Percentiles rank a stretch among this genome's conserved stretches.
These are phyloP conservation scores for Knipowitschia caucasica DNA, from an alignment of 2,797 vertebrate genomes.

Conservation along the genomic window DNA sequence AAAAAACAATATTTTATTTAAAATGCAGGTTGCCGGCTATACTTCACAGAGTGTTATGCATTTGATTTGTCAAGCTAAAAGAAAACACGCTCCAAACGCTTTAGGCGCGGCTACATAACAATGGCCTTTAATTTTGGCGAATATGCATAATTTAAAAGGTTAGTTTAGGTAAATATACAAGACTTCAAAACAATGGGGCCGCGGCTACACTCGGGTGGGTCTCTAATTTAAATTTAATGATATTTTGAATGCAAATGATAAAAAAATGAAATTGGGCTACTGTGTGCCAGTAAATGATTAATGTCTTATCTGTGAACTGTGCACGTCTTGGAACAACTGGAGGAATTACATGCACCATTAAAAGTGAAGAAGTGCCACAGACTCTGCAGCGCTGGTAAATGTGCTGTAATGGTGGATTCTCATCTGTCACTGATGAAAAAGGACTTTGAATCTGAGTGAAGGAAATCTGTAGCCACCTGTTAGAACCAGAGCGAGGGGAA, in stretches of 20 bases:
- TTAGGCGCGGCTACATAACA: background rate
- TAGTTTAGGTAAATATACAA: slow-evolving; percentile 32
- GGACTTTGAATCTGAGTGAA: too few relatives aligned
- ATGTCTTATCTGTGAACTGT: slow-evolving; percentile 52
- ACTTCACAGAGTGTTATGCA: background rate
- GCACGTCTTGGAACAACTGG: slow-evolving; percentile 48
- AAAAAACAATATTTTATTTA: too few relatives aligned
- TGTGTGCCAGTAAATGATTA: slow-evolving; percentile 59
- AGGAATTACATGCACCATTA: slow-evolving; percentile 54
- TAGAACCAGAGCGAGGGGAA: too few relatives aligned
- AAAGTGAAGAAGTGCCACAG: slow-evolving; percentile 22
- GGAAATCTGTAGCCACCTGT: too few relatives aligned
- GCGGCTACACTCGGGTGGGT: slow-evolving; percentile 44
- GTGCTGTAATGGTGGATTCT: background rate
- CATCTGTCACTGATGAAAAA: too few relatives aligned
- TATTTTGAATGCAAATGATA: slow-evolving; percentile 61
- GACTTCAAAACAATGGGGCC: slow-evolving; percentile 33
- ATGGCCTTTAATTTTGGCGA: slow-evolving; percentile 12
- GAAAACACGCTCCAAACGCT: background rate
- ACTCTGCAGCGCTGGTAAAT: background rate
- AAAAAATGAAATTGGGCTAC: slow-evolving; percentile 60
- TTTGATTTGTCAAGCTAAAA: slow-evolving; percentile 5
- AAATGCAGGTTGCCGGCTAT: too few relatives aligned
- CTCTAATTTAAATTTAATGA: slow-evolving; percentile 59
- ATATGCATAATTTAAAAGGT: slow-evolving; percentile 39